A percentile compares a stretch with the other conserved stretches of the same genome.
phyloP scores from a whole-genome alignment of 2,797 vertebrate genomes.

The Enteromius unitaeniatus region DNA sequence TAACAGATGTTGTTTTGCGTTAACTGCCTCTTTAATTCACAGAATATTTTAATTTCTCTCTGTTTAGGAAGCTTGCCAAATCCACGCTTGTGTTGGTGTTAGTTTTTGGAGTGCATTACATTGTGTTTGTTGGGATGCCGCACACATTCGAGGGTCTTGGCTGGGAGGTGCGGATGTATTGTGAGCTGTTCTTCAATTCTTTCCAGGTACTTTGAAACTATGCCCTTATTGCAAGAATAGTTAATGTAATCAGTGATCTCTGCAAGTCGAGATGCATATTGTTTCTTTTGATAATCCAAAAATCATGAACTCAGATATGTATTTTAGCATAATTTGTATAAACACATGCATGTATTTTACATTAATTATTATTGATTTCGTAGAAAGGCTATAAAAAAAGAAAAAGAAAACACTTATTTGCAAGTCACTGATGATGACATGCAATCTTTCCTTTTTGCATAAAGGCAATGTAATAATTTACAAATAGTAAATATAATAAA shows the following conservation, averaged over 20 bases:
- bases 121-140: conserved; percentile 87
- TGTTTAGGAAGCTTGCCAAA: conserved; percentile 85
- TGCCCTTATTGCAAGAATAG: conserved; percentile 1
- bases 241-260: conserved; percentile 33
- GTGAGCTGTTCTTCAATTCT: conserved; percentile 91
- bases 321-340: conserved; percentile 1
- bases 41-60: neutral
- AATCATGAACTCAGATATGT: conserved; percentile 8
- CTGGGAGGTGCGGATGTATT: conserved; percentile 92
- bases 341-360: conserved; percentile 4
- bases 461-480: no score
- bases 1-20: neutral
- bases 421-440: neutral
- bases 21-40: neutral
- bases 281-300: conserved; percentile 14
- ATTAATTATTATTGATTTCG: conserved; percentile 9
- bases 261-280: conserved; percentile 3
- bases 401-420: conserved; percentile 9
- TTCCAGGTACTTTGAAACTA: conserved; percentile 80
- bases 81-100: conserved; percentile 87
- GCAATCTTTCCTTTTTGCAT: neutral
- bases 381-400: neutral
- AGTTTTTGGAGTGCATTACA: conserved; percentile 90
- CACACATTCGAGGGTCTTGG: conserved; percentile 81
- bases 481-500: neutral